Percentiles rank a stretch among this genome's conserved stretches.
These are phyloP conservation scores for Theonella swinhoei DNA, from an alignment of 37 sponge, comb jelly and placozoan species.

Conservation along the genomic window DNA sequence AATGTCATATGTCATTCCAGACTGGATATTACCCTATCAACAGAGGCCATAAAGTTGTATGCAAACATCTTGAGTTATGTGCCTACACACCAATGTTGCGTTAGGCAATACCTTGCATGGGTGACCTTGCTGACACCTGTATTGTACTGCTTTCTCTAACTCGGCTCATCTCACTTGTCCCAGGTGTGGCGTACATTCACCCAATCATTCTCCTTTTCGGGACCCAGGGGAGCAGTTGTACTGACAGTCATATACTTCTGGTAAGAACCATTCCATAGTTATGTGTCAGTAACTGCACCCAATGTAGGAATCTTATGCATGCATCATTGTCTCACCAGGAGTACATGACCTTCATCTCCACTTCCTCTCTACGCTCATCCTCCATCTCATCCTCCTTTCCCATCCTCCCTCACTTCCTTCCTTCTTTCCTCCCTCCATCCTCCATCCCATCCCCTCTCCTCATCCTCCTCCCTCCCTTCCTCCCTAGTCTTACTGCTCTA, in stretches of 20 bases:
- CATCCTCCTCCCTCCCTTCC: background rate
- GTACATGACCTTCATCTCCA: background rate
- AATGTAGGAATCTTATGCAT: too few relatives aligned
- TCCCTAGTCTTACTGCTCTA: constrained; percentile 37
- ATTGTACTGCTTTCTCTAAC: too few relatives aligned
- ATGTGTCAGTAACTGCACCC: background rate
- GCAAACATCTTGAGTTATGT: too few relatives aligned
- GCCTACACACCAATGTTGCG: too few relatives aligned
- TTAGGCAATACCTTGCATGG: too few relatives aligned
- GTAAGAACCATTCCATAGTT: constrained; percentile 8
- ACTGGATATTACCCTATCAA: too few relatives aligned
- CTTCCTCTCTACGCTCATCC: background rate
- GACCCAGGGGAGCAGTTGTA: background rate
- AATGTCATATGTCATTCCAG: too few relatives aligned
- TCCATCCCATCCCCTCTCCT: constrained; percentile 7
- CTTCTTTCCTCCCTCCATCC: background rate
- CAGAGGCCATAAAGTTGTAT: too few relatives aligned
- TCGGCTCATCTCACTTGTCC: too few relatives aligned
- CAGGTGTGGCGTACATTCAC: constrained; percentile 51
- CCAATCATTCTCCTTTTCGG: constrained; percentile 43
- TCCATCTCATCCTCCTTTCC: background rate
- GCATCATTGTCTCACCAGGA: background rate
- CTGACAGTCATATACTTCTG: constrained; percentile 22
- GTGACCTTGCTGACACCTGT: too few relatives aligned
- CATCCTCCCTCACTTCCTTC: background rate